A percentile compares a stretch with the other conserved stretches of the same genome.
Conservation (phyloP, 2,888 invertebrate genomes). For the Machimus rusticus region DNA sequence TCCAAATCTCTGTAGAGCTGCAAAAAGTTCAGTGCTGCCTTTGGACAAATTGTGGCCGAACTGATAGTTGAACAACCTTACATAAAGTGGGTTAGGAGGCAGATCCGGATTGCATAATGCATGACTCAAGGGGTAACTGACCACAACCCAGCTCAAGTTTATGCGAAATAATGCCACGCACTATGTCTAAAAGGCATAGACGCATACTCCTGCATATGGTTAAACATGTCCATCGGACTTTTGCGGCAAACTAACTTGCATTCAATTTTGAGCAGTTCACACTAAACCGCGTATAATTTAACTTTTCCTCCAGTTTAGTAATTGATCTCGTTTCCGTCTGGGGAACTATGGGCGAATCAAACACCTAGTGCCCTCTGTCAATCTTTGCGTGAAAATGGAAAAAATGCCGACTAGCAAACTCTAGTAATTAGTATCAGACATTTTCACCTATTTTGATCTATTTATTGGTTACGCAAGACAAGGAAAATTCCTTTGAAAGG, state of each 20-base stretch:
- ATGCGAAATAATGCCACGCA: not conserved
- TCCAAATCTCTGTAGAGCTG: not conserved
- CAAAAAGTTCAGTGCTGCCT: not conserved
- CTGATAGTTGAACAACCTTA: not conserved
- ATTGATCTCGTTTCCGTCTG: not conserved
- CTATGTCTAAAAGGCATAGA: not conserved
- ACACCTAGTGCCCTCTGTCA: not conserved
- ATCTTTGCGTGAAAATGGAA: not conserved
- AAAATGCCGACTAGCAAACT: not conserved
- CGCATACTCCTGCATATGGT: not conserved
- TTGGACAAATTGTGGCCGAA: not conserved
- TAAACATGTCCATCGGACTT: not conserved
- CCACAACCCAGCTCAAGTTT: not conserved
- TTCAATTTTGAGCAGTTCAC: not conserved
- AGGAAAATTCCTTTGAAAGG: not conserved
- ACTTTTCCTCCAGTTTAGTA: not conserved
- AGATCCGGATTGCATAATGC: not conserved
- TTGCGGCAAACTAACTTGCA: not conserved
- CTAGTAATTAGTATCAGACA: not conserved
- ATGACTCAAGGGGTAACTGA: not conserved
- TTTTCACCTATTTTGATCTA: not conserved
- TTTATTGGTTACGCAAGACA: not conserved
- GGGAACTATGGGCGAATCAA: not conserved
- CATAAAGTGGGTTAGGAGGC: not conserved
- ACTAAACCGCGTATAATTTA: not conserved